Evolutionary conservation across 2,797 vertebrate species (phyloP), one percentile per base, ranked within the genome.

Genomic region (Anguilla megastoma): DNA sequence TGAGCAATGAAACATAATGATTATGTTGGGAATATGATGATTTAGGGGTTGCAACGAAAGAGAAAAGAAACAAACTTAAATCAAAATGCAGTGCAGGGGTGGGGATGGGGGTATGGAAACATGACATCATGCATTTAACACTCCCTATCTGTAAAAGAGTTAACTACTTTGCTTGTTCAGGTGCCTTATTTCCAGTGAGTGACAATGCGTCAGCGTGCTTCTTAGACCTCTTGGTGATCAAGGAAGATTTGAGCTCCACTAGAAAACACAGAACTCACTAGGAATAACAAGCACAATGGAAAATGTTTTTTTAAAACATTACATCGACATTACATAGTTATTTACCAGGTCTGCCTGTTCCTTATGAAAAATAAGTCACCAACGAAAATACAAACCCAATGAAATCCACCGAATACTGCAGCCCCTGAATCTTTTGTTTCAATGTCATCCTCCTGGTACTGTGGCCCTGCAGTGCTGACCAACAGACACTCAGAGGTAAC

Each of bases 1-100:
- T 66, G 36, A 63, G 79, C 21, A 87, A 82, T 30, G 24, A 83
- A 83, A 86, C n/a, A 48, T 89, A 84, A 86, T 86, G 63, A 86
- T 86, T 86, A 86, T 86, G 45, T 27, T 36, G 85, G 79, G 76
- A 86, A 89, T 89, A 69, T 71, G 58, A 85, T 71, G 76, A 88
- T 86, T 88, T 86, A 83, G 30, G 76, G 84, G 76, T 86, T 74
- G 69, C 82, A 86, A 76, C 21, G 56, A 33, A 71, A 48, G 88
- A 89, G 85, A 86, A 86, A 86, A 86, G 45, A 86, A 86, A 86
- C 27, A 82, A 16, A 84, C 48, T 82, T 63, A 45, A 86, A 88
- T 66, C 58, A 41, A 69, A 86, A 80, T 88, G 76, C 36, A 60
- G 88, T 4, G 18, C 79, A 50, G 21, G 79, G 79, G 79, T 82